phyloP scores from a whole-genome alignment of 2,797 vertebrate genomes.

The Poecile montanus region DNA sequence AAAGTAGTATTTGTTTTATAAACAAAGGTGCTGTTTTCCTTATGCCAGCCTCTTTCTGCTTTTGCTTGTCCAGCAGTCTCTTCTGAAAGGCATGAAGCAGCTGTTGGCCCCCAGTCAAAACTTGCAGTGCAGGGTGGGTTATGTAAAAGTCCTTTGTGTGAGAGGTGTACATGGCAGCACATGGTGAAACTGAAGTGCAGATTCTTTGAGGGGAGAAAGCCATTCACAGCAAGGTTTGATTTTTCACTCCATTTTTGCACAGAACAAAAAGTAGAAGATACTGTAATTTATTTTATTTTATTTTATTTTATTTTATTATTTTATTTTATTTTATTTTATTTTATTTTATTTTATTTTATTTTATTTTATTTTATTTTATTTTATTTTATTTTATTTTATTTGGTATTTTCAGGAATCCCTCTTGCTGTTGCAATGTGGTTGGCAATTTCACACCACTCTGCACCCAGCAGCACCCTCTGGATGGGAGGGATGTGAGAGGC shows the following conservation, averaged over 20 bases:
- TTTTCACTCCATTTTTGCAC: slow-evolving; percentile 41
- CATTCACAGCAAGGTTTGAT: slow-evolving; percentile 36
- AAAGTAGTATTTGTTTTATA: slow-evolving; percentile 53
- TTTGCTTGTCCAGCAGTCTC: slow-evolving; percentile 65
- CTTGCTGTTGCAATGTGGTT: not conserved
- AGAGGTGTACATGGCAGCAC: slow-evolving; percentile 47
- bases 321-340: no score
- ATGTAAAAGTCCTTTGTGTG: slow-evolving; percentile 74
- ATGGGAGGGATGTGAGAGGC: not conserved
- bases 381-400: not conserved
- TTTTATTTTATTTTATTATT: no score
- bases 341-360: no score
- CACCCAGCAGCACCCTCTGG: not conserved
- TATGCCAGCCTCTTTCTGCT: slow-evolving; percentile 51
- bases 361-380: no score
- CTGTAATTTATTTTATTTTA: not conserved
- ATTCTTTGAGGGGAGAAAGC: slow-evolving; percentile 13
- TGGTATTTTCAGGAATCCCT: not conserved
- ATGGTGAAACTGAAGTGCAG: slow-evolving; percentile 21
- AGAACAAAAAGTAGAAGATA: not conserved
- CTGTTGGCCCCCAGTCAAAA: slow-evolving; percentile 70
- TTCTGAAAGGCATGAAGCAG: slow-evolving; percentile 71
- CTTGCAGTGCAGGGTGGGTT: slow-evolving; percentile 54
- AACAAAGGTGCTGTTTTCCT: slow-evolving; percentile 55
- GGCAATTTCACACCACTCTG: not conserved